phyloP scores from a whole-genome alignment of 1,140 invertebrate species.

The Calliopsis andreniformis region DNA sequence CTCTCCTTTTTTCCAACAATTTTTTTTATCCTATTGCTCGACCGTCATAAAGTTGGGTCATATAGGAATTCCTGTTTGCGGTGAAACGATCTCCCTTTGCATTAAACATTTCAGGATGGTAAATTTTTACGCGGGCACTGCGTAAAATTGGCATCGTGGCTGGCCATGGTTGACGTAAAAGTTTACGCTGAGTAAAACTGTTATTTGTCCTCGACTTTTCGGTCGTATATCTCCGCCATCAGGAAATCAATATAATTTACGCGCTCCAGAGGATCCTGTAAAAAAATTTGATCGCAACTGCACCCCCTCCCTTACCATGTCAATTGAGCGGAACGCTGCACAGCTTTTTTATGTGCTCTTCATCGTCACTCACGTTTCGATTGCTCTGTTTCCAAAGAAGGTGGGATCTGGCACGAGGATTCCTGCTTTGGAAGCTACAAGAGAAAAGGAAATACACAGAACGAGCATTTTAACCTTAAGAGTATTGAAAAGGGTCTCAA shows the following conservation, averaged over 20 bases:
- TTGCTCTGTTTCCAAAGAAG: not conserved
- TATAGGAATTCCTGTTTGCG: not conserved
- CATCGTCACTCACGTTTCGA: too few relatives aligned
- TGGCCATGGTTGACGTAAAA: not conserved
- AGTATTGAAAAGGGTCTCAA: too few relatives aligned
- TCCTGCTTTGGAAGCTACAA: too few relatives aligned
- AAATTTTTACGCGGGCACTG: not conserved
- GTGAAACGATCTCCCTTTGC: not conserved
- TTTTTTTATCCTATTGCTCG: not conserved
- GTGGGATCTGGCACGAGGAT: too few relatives aligned
- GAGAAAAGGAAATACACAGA: too few relatives aligned
- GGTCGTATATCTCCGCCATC: not conserved
- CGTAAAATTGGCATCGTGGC: not conserved
- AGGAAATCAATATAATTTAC: too few relatives aligned
- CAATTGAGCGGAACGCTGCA: not conserved
- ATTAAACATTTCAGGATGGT: not conserved
- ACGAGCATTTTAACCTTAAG: too few relatives aligned
- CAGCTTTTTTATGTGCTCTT: not conserved
- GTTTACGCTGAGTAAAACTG: constrained; percentile 10
- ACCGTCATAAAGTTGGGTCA: not conserved
- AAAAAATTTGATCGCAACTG: not conserved
- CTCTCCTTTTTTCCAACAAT: not conserved
- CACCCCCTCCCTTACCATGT: too few relatives aligned
- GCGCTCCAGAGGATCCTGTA: too few relatives aligned
- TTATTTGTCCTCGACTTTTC: not conserved